Conservation (phyloP, 2,888 invertebrate genomes). For the Leptopterna dolabrata region DNA sequence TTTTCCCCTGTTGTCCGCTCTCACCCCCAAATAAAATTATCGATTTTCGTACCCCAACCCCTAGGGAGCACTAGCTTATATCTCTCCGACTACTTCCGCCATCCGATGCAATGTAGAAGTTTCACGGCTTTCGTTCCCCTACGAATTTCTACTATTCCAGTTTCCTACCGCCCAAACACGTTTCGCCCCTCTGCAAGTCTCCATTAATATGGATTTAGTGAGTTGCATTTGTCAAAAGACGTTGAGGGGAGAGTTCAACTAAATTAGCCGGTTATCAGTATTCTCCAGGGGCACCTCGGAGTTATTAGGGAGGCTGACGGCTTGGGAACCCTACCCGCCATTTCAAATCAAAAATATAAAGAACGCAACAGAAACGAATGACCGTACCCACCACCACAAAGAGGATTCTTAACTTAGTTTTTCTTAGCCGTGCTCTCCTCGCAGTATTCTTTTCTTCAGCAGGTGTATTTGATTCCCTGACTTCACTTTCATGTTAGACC, state of each 20-base stretch:
- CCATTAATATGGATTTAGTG: slow-evolving; percentile 50
- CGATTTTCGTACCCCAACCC: slow-evolving; percentile 41
- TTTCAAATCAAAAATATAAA: slow-evolving; percentile 15
- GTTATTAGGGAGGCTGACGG: slow-evolving; percentile 19
- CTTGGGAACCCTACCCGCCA: not conserved
- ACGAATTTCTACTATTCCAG: slow-evolving; percentile 26
- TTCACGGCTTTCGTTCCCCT: slow-evolving; percentile 24
- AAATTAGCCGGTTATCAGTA: slow-evolving; percentile 46
- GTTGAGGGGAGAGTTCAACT: not conserved
- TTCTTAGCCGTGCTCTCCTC: not conserved
- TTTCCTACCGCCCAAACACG: not conserved
- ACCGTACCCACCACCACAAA: not conserved
- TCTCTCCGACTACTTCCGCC: slow-evolving; percentile 26
- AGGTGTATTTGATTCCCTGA: not conserved
- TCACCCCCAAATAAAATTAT: slow-evolving; percentile 25
- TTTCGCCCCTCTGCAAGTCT: slow-evolving; percentile 33
- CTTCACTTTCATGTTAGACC: not conserved
- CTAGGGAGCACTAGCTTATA: slow-evolving; percentile 40
- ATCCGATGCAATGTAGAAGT: slow-evolving; percentile 42
- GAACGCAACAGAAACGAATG: not conserved
- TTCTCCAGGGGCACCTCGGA: slow-evolving; percentile 32
- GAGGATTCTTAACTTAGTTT: slow-evolving; percentile 1
- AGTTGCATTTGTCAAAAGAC: slow-evolving; percentile 50
- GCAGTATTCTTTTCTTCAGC: not conserved
- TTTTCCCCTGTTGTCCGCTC: not conserved